These are phyloP conservation scores for Serripes groenlandicus DNA, from an alignment of 2,888 invertebrate genomes.

Conservation along the genomic window DNA sequence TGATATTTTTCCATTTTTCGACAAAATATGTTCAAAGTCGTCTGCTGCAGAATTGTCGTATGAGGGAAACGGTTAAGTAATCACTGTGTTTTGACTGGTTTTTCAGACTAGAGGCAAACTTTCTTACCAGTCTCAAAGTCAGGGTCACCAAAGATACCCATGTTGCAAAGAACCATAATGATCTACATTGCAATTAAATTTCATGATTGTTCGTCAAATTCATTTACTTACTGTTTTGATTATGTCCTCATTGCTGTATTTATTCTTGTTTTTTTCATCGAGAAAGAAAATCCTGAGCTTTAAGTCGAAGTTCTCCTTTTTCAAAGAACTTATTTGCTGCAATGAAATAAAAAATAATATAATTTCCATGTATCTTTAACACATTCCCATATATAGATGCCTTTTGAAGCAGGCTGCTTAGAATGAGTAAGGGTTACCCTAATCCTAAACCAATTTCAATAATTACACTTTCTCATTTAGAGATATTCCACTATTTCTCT, in stretches of 20 bases:
- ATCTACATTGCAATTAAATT: background rate
- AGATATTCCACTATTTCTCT: too few relatives aligned
- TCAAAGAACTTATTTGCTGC: slow-evolving; percentile 92
- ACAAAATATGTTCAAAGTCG: background rate
- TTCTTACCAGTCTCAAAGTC: background rate
- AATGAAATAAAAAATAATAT: slow-evolving; percentile 46
- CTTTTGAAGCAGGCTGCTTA: too few relatives aligned
- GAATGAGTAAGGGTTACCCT: too few relatives aligned
- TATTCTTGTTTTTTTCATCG: slow-evolving; percentile 93
- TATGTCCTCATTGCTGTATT: slow-evolving; percentile 90
- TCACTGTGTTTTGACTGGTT: too few relatives aligned
- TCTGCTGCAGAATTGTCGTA: background rate
- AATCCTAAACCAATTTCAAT: too few relatives aligned
- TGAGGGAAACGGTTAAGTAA: background rate
- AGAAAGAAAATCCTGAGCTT: slow-evolving; percentile 96
- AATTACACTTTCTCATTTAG: too few relatives aligned
- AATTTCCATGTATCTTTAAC: too few relatives aligned
- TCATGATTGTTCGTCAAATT: too few relatives aligned
- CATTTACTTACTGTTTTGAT: slow-evolving; percentile 88
- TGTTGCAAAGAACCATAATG: too few relatives aligned
- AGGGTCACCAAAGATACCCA: too few relatives aligned
- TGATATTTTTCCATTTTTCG: background rate
- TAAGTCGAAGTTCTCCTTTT: slow-evolving; percentile 97
- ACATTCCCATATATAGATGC: too few relatives aligned
- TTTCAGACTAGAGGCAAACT: too few relatives aligned